Base-by-base conservation (phyloP, 2,113 vertebrate genomes). In the Verasper variegatus region DNA sequence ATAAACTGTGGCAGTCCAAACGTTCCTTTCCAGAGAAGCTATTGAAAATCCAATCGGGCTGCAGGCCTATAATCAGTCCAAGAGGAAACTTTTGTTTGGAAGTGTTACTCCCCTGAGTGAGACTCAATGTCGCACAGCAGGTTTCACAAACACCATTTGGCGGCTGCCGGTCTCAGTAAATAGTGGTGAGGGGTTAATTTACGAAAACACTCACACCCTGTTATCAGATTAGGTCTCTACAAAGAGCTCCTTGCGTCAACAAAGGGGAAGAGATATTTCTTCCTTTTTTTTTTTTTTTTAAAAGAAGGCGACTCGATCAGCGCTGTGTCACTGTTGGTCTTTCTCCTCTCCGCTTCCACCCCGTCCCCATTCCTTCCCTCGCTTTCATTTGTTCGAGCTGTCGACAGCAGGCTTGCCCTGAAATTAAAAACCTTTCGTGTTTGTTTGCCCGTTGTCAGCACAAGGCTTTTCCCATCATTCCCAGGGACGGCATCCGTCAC, bases 361-460 rank as follows among this genome's bases (percentile, higher is more conserved):
- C 21, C 26, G 4, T 56, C 71, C 78, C 70, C 83, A 84, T 80
- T 80, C 83, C 80, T 74, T 71, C 68, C 71, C 77, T 56, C 18
- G 69, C 86, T 78, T 91, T 88, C 85, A 85, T 85, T 89, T 88
- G 89, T 90, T 82, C 2, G 69, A 88, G 87, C 87, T 91, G 91
- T 87, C 71, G 73, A 89, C 89, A 86, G 83, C n/a, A 27, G 86
- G 78, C 74, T 85, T 56, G 78, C 81, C 89, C 87, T 88, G 85
- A 83, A 80, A 92, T 92, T 70, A 89, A 91, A 84, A 85, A 73
- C 80, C 83, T 82, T 90, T 84, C 37, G 83, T 90, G 83, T 92
- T 91, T 91, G 89, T 91, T 92, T 92, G 88, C 88, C 75, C 63
- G 17, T 75, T 89, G 88, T 93, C 88, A 90, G 42, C 73, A 8